Evolutionary conservation across 2,113 vertebrate species (phyloP).

Genomic region (Eulemur macaco): DNA sequence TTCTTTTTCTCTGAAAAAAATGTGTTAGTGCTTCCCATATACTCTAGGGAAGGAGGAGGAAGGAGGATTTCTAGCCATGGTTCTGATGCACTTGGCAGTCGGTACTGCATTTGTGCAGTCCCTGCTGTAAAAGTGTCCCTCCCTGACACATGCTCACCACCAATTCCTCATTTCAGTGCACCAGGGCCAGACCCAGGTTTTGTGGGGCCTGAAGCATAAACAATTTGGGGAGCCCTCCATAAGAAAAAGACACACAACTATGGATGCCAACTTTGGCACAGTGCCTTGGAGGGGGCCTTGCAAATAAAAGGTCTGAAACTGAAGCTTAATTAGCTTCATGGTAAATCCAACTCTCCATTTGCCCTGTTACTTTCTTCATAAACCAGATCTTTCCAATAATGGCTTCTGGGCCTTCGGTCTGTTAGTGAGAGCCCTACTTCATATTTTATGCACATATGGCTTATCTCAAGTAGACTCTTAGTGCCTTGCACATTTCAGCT

Average conservation of each 20-base stretch:
- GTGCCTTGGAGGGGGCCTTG: neutral
- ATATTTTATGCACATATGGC: neutral
- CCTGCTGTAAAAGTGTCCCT: neutral
- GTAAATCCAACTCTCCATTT: neutral
- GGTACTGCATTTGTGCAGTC: neutral
- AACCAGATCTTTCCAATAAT: neutral
- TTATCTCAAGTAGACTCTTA: conserved; percentile 30
- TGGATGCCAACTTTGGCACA: neutral
- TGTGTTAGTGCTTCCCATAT: neutral
- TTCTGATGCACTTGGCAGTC: neutral
- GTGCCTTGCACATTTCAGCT: neutral
- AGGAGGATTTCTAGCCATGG: neutral
- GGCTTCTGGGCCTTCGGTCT: neutral
- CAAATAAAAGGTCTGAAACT: neutral
- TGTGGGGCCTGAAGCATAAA: neutral
- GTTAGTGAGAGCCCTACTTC: neutral
- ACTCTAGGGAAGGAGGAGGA: neutral
- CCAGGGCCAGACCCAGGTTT: neutral
- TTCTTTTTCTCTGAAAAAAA: neutral
- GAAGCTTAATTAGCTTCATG: neutral
- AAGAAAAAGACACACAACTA: neutral
- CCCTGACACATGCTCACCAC: neutral
- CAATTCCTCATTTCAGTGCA: neutral
- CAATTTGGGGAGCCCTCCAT: neutral
- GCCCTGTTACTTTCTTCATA: neutral